Conservation (phyloP, 23 tunicate genomes). For the Aplidium turbinatum region DNA sequence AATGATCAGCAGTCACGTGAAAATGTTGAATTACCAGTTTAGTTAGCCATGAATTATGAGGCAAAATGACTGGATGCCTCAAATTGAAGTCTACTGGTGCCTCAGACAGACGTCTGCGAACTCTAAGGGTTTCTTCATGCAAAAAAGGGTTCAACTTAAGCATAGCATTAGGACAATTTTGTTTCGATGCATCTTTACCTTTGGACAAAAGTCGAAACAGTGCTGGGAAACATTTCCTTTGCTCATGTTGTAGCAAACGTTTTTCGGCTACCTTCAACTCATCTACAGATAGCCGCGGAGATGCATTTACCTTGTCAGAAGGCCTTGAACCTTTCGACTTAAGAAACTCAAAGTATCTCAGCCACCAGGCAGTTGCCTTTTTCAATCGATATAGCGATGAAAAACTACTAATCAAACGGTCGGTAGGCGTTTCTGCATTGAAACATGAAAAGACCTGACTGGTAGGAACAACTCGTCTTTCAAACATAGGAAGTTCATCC, state of each 20-base stretch:
- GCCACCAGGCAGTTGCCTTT: no score
- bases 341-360: no score
- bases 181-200: not conserved
- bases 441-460: no score
- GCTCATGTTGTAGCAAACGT: not conserved
- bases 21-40: not conserved
- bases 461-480: no score
- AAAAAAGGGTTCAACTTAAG: not conserved
- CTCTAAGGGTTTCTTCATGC: not conserved
- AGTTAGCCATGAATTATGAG: not conserved
- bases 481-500: no score
- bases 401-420: no score
- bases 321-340: no score
- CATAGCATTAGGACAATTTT: no score
- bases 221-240: not conserved
- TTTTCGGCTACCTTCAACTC: not conserved
- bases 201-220: not conserved
- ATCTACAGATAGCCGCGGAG: no score
- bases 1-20: not conserved
- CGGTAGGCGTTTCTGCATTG: no score
- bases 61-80: slow-evolving; percentile 1
- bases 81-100: not conserved
- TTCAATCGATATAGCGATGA: no score
- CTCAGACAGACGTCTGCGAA: not conserved
- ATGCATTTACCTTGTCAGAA: no score